A percentile compares a stretch with the other conserved stretches of the same genome.
These are phyloP conservation scores for Endotricha flammealis DNA, from an alignment of 2,888 invertebrate genomes.

Conservation along the genomic window DNA sequence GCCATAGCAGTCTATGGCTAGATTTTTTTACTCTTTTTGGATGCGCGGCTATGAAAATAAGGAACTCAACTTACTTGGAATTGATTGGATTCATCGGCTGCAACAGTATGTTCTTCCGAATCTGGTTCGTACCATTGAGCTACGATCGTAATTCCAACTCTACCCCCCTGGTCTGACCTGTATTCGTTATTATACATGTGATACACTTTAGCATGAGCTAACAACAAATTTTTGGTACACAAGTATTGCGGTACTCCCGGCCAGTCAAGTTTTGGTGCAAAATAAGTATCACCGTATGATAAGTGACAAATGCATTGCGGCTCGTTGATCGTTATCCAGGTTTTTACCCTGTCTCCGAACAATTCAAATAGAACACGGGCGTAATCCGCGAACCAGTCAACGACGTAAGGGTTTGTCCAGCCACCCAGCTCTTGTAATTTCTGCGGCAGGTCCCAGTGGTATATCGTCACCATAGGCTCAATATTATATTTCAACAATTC, in stretches of 20 bases:
- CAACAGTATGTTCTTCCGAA: conserved; percentile 29
- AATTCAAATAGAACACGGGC: conserved; percentile 49
- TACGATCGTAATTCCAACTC: conserved; percentile 23
- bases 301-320: conserved; percentile 43
- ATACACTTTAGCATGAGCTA: conserved; percentile 73
- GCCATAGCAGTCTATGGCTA: no score
- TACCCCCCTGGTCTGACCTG: conserved; percentile 31
- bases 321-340: conserved; percentile 78
- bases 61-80: conserved; percentile 60
- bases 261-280: conserved; percentile 40
- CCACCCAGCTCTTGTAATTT: conserved; percentile 70
- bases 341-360: conserved; percentile 64
- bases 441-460: no score
- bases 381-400: conserved; percentile 58
- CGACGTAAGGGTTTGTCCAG: conserved; percentile 50
- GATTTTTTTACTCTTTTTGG: no score
- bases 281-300: conserved; percentile 48
- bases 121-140: conserved; percentile 43
- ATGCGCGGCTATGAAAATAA: conserved; percentile 48
- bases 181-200: conserved; percentile 49
- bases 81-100: conserved; percentile 31
- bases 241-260: no score
- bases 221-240: conserved; percentile 57
- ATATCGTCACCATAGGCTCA: conserved; percentile 73
- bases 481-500: conserved; percentile 77